Base-by-base conservation (phyloP, 2,888 invertebrate genomes). In the Nasonovia ribisnigri region DNA sequence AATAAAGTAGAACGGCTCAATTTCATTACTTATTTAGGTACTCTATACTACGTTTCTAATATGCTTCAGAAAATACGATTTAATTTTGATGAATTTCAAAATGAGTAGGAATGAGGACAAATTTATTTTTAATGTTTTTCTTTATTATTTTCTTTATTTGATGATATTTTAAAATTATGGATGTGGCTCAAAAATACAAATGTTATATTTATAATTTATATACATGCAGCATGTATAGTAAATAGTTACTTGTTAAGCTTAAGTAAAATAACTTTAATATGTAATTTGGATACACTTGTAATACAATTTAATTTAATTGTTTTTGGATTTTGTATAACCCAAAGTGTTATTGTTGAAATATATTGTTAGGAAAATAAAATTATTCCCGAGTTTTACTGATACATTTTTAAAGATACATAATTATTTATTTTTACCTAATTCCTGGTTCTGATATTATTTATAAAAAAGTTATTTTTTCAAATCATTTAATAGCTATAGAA, bases 1-100 rank as follows among this genome's bases (percentile, higher is more conserved):
- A 60, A 26, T 43, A 87, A 92, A 92, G 86, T 92, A 67, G 87
- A 92, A 67, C 60, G 36, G 87, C 13, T 36, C 13, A 67, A 48
- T 87, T 86, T 43, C 46, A 86, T 46, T 46, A 46, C 46, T 86
- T 36, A 54, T 86, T 6, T 46, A 36, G n/a, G 4, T 67, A 46
- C 29, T 84, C 36, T 67, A 36, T 67, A 36, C 36, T 67, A 54
- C 29, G 42, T 54, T 91, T 54, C 42, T 91, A 91, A 43, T 91
- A 91, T 57, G 84, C n/a, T 91, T 91, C 48, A 36, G 67, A 36
- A 67, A 57, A 84, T 86, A 24, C 8, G 24, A 57, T 86, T 46
- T 57, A 42, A 11, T 84, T 16, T 29, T 3, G 42, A 86, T 67
- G 67, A 16, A 20, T 36, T 67, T 36, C 36, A 67, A 86, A 88